Base-by-base conservation (phyloP, 2,888 invertebrate genomes). In the Formica aserva region DNA sequence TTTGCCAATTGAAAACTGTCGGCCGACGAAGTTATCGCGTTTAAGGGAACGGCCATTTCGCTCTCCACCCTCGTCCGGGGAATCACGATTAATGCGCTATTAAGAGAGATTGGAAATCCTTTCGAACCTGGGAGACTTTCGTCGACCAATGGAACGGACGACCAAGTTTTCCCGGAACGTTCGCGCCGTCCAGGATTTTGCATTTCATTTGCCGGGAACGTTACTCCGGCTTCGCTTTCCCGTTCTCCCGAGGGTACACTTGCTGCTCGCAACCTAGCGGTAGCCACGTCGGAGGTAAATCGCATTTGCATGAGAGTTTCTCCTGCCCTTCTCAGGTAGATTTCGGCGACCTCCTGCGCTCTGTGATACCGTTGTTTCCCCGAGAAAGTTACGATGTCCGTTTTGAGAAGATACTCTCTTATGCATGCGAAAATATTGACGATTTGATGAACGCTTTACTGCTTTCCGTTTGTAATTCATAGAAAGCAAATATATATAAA, bases 61-160 rank as follows among this genome's bases (percentile, higher is more conserved):
- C 65, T 65, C 48, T 22, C 48, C 60, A 15, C 63, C 32, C 72
- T 22, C 63, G 65, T 81, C 72, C 82, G 71, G 81, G 85, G 87
- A 91, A 88, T 89, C 85, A 86, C 91, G 91, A 91, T 92, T 92
- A 89, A 89, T 89, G 89, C 83, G 84, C 89, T 87, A 89, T 89
- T 89, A 89, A 91, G 88, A 89, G 88, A 89, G 91, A 91, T 90
- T 90, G 90, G 89, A 89, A 92, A 90, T 89, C 90, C 89, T 89
- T 88, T 89, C 90, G 87, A 26, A 83, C 91, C 32, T 32, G 32
- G 45, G 87, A 84, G 85, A 89, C 89, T 89, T 88, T 89, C 87
- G 84, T 88, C 86, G 87, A 38, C 83, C 82, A 83, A 83, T 80
- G 69, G 55, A 69, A 82, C 87, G 86, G 67, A 77, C 83, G 86